Conservation (phyloP, 2,797 vertebrate genomes). For the Acanthurus leucopareius region DNA sequence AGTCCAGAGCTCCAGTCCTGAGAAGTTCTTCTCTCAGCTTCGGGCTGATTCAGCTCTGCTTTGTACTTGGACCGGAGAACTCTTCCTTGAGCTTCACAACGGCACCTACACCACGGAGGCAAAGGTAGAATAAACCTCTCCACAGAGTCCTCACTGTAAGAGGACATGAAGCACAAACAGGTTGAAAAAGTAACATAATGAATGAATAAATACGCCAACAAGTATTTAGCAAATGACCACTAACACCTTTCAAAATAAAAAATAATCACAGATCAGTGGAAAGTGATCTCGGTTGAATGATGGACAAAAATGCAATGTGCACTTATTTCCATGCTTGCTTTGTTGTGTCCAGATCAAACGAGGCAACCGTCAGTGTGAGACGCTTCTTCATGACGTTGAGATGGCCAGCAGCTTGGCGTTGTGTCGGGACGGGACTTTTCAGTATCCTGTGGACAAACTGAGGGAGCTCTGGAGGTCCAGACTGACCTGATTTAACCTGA, state of each 20-base stretch:
- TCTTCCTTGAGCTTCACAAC: slow-evolving; percentile 96
- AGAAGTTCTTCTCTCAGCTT: slow-evolving; percentile 88
- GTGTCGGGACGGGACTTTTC: slow-evolving; percentile 78
- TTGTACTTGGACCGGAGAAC: slow-evolving; percentile 94
- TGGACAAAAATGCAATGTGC: not conserved
- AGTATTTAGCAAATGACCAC: no score
- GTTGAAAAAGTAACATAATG: no score
- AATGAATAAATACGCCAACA: no score
- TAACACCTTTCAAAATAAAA: no score
- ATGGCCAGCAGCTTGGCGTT: slow-evolving; percentile 90
- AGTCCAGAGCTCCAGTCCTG: slow-evolving; percentile 89
- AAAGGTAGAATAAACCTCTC: slow-evolving; percentile 82
- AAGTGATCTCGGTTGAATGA: no score
- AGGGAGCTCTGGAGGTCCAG: slow-evolving; percentile 93
- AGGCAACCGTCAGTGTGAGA: slow-evolving; percentile 93
- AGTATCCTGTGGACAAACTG: slow-evolving; percentile 88
- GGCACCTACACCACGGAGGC: slow-evolving; percentile 96
- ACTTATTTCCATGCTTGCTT: not conserved
- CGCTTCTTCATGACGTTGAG: slow-evolving; percentile 91
- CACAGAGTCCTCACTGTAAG: not conserved
- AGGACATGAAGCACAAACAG: not conserved
- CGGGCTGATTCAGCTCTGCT: slow-evolving; percentile 86
- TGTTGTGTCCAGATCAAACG: slow-evolving; percentile 89
- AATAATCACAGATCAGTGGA: no score
- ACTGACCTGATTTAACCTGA: not conserved